These are phyloP conservation scores for Adineta ricciae DNA, from an alignment of 2,888 invertebrate species.

Conservation along the genomic window DNA sequence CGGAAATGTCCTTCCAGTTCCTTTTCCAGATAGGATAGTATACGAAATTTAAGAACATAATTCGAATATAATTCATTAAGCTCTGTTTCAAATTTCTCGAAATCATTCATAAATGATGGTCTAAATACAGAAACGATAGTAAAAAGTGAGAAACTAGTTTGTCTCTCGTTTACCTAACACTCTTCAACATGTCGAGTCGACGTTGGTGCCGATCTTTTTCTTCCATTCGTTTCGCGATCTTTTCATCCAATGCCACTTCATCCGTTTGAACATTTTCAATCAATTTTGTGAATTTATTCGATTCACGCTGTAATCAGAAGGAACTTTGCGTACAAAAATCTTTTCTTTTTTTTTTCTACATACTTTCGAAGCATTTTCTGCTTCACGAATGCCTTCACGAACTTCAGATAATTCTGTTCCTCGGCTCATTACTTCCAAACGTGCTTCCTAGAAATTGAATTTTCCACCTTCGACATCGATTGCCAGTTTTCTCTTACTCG, in stretches of 20 bases:
- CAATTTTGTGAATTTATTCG: slow-evolving; percentile 60
- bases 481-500: slow-evolving; percentile 57
- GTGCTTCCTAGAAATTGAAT: slow-evolving; percentile 60
- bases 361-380: slow-evolving; percentile 60
- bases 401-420: slow-evolving; percentile 71
- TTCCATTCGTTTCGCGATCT: slow-evolving; percentile 75
- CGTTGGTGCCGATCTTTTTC: slow-evolving; percentile 87
- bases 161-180: slow-evolving; percentile 63
- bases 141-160: too few relatives aligned
- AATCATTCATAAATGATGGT: slow-evolving; percentile 91
- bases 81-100: slow-evolving; percentile 74
- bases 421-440: slow-evolving; percentile 67
- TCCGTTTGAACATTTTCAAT: slow-evolving; percentile 76
- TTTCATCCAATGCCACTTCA: slow-evolving; percentile 75
- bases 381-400: slow-evolving; percentile 66
- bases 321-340: too few relatives aligned
- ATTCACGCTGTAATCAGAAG: slow-evolving; percentile 55
- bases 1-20: slow-evolving; percentile 71
- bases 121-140: slow-evolving; percentile 51
- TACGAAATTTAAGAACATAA: slow-evolving; percentile 76
- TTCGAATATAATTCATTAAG: slow-evolving; percentile 71
- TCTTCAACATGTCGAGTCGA: slow-evolving; percentile 78
- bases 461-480: too few relatives aligned
- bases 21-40: slow-evolving; percentile 75
- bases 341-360: slow-evolving; percentile 34